A percentile compares a stretch with the other conserved stretches of the same genome.
Conservation (phyloP, 2,888 invertebrate genomes). For the Coecobrya sp. region DNA sequence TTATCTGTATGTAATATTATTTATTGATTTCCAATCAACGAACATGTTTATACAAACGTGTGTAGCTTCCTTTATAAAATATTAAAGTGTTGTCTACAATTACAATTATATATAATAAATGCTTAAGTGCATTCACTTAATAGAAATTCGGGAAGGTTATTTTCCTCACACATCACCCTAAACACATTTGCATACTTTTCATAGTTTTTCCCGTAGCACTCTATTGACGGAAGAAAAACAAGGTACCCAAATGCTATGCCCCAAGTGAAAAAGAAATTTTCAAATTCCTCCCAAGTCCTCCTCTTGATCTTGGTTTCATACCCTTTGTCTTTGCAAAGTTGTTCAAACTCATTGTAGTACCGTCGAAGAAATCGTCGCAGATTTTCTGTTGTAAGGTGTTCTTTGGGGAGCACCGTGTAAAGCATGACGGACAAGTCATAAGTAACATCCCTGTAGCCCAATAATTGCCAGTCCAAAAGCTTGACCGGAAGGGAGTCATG, state of each 20-base stretch:
- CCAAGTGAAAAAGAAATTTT: constrained; percentile 83
- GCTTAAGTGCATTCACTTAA: constrained; percentile 11
- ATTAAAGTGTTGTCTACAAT: neutral
- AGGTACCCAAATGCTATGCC: constrained; percentile 66
- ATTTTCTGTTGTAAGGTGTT: constrained; percentile 65
- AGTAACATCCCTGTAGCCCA: constrained; percentile 78
- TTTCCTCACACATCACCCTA: constrained; percentile 70
- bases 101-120: neutral
- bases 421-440: constrained; percentile 82
- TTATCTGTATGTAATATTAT: no score
- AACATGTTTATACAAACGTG: no score
- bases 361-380: constrained; percentile 47
- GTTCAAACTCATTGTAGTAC: constrained; percentile 79
- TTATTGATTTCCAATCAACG: no score
- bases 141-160: constrained; percentile 67
- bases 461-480: constrained; percentile 85
- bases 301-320: constrained; percentile 55
- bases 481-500: constrained; percentile 74
- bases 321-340: constrained; percentile 30
- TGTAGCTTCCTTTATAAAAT: no score
- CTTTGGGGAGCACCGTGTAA: constrained; percentile 70
- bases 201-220: constrained; percentile 70
- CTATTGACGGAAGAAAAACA: constrained; percentile 55
- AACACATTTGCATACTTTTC: constrained; percentile 70
- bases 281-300: constrained; percentile 76